Evolutionary conservation across 2,888 invertebrate species (phyloP).

Genomic region (Brassicogethes aeneus): DNA sequence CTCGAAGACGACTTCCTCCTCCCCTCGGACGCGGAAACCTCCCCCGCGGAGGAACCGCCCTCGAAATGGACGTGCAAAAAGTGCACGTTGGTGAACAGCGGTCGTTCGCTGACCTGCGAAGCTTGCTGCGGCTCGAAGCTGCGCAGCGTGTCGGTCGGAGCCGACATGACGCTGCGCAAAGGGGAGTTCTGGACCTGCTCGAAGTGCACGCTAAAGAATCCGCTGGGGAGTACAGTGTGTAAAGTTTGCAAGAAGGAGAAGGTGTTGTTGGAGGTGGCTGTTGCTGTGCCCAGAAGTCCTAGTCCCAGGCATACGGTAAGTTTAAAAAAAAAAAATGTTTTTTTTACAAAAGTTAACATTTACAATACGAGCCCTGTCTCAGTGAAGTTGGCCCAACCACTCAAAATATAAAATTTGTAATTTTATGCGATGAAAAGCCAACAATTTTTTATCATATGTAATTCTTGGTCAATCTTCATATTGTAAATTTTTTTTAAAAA

Average conservation of each 20-base stretch:
- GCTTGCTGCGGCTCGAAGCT: constrained; percentile 82
- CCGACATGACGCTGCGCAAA: constrained; percentile 60
- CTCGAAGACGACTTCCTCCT: constrained; percentile 61
- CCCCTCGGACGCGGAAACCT: constrained; percentile 28
- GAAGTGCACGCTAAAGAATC: constrained; percentile 76
- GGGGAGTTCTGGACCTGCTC: constrained; percentile 73
- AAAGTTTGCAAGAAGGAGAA: constrained; percentile 65
- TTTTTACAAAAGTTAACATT: too few species aligned
- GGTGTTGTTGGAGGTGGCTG: constrained; percentile 37
- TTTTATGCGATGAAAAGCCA: too few species aligned
- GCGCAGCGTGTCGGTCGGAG: constrained; percentile 53
- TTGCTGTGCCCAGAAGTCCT: constrained; percentile 40
- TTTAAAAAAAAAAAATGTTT: too few species aligned
- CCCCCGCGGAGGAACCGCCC: constrained; percentile 26
- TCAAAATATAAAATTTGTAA: too few species aligned
- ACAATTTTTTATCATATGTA: too few species aligned
- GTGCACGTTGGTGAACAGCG: constrained; percentile 78
- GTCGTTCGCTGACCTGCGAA: constrained; percentile 62
- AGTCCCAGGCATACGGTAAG: constrained; percentile 43
- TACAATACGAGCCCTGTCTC: too few species aligned
- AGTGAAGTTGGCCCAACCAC: too few species aligned
- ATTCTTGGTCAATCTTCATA: too few species aligned
- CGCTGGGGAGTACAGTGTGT: constrained; percentile 56
- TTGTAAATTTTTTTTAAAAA: too few species aligned
- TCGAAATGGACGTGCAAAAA: constrained; percentile 76